Evolutionary conservation across 1,140 invertebrate species (phyloP).

Genomic region (Drosophila ambigua): DNA sequence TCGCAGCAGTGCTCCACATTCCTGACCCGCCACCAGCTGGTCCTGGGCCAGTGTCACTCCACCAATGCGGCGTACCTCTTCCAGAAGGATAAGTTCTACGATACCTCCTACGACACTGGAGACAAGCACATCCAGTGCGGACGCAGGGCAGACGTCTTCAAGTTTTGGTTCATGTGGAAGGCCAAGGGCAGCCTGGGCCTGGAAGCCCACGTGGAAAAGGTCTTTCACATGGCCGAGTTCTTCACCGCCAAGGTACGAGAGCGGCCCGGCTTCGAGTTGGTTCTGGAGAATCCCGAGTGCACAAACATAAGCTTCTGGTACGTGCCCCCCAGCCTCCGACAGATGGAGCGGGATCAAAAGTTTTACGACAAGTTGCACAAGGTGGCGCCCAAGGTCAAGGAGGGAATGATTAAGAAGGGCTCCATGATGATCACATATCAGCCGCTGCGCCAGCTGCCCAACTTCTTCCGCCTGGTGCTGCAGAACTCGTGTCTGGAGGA

Average conservation of each 20-base stretch:
- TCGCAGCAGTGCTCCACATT: conserved; percentile 98
- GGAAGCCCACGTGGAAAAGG: conserved; percentile 90
- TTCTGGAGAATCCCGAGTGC: conserved; percentile 93
- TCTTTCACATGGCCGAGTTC: conserved; percentile 90
- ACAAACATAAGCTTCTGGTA: conserved; percentile 99
- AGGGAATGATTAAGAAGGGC: conserved; percentile 96
- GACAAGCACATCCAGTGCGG: conserved; percentile 96
- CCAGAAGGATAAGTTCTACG: conserved; percentile 98
- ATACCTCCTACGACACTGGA: conserved; percentile 94
- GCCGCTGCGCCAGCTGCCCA: conserved; percentile 90
- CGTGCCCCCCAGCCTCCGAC: conserved; percentile 90
- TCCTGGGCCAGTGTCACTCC: conserved; percentile 87
- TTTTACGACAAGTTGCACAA: conserved; percentile 89
- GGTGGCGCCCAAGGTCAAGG: conserved; percentile 96
- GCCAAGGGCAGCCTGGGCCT: conserved; percentile 94
- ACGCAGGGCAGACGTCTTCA: conserved; percentile 96
- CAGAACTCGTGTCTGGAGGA: conserved; percentile 93
- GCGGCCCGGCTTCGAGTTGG: conserved; percentile 89
- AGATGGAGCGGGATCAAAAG: conserved; percentile 85
- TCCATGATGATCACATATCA: conserved; percentile 98
- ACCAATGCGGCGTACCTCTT: conserved; percentile 95
- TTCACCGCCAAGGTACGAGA: conserved; percentile 89
- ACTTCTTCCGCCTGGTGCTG: conserved; percentile 97
- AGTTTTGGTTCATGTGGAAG: conserved; percentile 99
- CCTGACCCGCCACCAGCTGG: conserved; percentile 89